Percentiles rank a stretch among this genome's conserved stretches.
Conservation (phyloP, 2,888 invertebrate genomes). For the Hemaris fuciformis region DNA sequence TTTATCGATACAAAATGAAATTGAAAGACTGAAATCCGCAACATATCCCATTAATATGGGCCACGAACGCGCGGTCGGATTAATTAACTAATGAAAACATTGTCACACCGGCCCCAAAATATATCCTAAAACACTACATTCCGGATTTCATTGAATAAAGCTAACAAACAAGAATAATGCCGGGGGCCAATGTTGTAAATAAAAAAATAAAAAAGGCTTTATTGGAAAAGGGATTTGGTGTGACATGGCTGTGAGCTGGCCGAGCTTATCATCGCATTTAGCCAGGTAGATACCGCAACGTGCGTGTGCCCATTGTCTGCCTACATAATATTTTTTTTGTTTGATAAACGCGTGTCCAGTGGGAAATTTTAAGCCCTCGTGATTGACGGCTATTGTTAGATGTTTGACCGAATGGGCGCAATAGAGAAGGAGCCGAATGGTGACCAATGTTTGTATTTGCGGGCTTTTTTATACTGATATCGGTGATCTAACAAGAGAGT, state of each 20-base stretch:
- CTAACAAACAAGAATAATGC: constrained; percentile 30
- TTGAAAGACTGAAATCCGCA: neutral
- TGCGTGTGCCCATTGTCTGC: constrained; percentile 13
- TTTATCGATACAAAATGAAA: neutral
- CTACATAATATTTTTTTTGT: constrained; percentile 12
- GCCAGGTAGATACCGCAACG: constrained; percentile 31
- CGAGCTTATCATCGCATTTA: constrained; percentile 58
- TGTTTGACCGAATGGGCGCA: too few relatives aligned
- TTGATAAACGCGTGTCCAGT: neutral
- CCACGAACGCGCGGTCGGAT: neutral
- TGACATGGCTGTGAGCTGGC: constrained; percentile 52
- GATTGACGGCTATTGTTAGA: neutral
- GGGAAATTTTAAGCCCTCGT: neutral
- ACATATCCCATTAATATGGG: neutral
- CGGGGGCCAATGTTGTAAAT: constrained; percentile 36
- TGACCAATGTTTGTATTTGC: too few relatives aligned
- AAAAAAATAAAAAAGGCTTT: constrained; percentile 58
- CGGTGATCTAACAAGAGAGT: too few relatives aligned
- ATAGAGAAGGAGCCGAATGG: too few relatives aligned
- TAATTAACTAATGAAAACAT: constrained; percentile 17
- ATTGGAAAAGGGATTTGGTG: constrained; percentile 58
- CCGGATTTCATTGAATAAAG: constrained; percentile 22
- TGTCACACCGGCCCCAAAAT: constrained; percentile 7
- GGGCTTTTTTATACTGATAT: too few relatives aligned
- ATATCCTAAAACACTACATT: constrained; percentile 17